Conservation (phyloP, 2,888 invertebrate species). For the Argyresthia goedartella region DNA sequence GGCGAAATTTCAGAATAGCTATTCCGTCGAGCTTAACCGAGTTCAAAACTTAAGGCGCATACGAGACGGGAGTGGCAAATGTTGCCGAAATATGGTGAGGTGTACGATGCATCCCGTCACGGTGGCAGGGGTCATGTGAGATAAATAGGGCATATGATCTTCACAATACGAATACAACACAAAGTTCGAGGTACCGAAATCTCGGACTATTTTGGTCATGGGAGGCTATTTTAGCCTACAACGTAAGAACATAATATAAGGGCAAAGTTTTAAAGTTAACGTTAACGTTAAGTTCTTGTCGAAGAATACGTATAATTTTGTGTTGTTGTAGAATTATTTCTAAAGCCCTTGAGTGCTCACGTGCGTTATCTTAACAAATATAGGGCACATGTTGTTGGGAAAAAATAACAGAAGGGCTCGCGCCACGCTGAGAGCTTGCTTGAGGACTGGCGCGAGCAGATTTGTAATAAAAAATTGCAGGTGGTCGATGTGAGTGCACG, state of each 20-base stretch:
- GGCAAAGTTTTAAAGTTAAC: too few relatives aligned
- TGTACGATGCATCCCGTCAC: constrained; percentile 28
- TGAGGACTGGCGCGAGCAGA: constrained; percentile 21
- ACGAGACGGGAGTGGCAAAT: constrained; percentile 35
- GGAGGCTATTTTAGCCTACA: background rate
- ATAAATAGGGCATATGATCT: too few relatives aligned
- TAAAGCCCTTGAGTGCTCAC: constrained; percentile 6
- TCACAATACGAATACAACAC: too few relatives aligned
- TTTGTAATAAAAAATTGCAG: constrained; percentile 42
- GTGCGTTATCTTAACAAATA: constrained; percentile 29
- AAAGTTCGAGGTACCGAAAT: constrained; percentile 28
- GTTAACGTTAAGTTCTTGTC: constrained; percentile 26
- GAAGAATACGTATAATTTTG: too few relatives aligned
- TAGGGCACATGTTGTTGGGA: constrained; percentile 35
- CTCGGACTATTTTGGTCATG: background rate
- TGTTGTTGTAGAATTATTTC: background rate
- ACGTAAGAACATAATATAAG: background rate
- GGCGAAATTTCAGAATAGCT: constrained; percentile 64
- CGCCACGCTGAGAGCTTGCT: constrained; percentile 37
- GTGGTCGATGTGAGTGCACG: constrained; percentile 24
- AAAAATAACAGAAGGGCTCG: constrained; percentile 29
- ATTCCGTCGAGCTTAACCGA: constrained; percentile 57
- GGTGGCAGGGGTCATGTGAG: constrained; percentile 36
- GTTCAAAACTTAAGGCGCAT: constrained; percentile 55
- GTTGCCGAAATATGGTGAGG: constrained; percentile 33